Evolutionary conservation across 2,888 invertebrate genomes (phyloP).

Genomic region (Hyles lineata): DNA sequence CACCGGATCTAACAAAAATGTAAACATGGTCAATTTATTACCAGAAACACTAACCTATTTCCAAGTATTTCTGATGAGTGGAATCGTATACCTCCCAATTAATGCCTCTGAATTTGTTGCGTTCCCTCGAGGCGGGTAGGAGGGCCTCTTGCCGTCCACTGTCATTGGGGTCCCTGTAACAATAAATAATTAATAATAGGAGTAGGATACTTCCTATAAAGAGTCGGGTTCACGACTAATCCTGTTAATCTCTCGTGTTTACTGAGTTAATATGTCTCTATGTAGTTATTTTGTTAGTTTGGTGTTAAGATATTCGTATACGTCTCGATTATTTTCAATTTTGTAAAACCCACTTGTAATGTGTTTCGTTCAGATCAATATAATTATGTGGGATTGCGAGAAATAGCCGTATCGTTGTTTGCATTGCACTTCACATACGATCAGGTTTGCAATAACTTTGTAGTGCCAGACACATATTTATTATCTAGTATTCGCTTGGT

Average conservation of each 20-base stretch:
- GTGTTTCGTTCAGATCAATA: too few relatives aligned
- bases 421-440: too few relatives aligned
- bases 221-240: not conserved
- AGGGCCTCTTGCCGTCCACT: constrained; percentile 91
- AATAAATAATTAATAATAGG: constrained; percentile 35
- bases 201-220: not conserved
- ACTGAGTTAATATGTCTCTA: not conserved
- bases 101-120: constrained; percentile 92
- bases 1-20: not conserved
- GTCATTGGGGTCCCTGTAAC: constrained; percentile 92
- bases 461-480: too few relatives aligned
- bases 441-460: too few relatives aligned
- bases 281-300: not conserved
- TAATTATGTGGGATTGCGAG: too few relatives aligned
- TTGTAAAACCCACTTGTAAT: too few relatives aligned
- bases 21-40: not conserved
- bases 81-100: constrained; percentile 97
- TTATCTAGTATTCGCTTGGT: too few relatives aligned
- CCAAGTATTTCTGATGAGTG: constrained; percentile 96
- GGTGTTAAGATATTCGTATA: not conserved
- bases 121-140: constrained; percentile 91
- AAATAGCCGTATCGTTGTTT: too few relatives aligned
- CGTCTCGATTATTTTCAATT: too few relatives aligned
- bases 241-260: not conserved
- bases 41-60: constrained; percentile 89